phyloP scores from a whole-genome alignment of 2,797 vertebrate species.

The Gambelia wislizenii region DNA sequence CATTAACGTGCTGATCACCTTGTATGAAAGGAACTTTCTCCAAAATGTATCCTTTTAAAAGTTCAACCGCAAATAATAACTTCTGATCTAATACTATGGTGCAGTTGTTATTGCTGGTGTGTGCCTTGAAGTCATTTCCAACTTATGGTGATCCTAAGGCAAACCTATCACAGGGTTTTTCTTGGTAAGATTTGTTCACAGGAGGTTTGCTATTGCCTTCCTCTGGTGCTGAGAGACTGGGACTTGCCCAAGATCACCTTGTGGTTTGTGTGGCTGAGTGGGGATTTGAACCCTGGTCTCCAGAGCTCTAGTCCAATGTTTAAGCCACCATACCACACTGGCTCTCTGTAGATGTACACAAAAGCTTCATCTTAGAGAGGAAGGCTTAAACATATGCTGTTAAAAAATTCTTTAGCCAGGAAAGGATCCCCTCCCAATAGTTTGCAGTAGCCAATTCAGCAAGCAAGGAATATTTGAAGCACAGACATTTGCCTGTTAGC shows the following conservation, averaged over 20 bases:
- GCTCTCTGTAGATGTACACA: background rate
- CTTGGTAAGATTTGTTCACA: no score
- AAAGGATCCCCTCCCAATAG: background rate
- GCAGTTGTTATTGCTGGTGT: no score
- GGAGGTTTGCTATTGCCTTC: no score
- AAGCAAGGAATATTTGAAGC: rapidly evolving
- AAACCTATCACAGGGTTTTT: no score
- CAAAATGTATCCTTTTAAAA: conserved; percentile 24
- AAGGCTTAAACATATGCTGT: background rate
- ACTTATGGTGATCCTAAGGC: no score
- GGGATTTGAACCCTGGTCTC: no score
- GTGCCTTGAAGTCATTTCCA: no score
- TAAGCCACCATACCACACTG: no score
- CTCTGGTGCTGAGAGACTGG: no score
- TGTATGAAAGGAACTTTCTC: conserved; percentile 19
- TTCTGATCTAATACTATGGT: background rate
- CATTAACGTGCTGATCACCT: background rate
- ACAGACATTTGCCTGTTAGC: background rate
- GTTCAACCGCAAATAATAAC: conserved; percentile 2
- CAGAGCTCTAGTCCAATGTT: no score
- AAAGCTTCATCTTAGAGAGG: conserved; percentile 1
- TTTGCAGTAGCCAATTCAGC: background rate
- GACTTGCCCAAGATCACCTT: no score
- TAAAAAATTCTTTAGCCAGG: background rate
- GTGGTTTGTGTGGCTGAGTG: no score